Conservation (phyloP, 1,140 invertebrate species). For the Protaetia brevitarsis region DNA sequence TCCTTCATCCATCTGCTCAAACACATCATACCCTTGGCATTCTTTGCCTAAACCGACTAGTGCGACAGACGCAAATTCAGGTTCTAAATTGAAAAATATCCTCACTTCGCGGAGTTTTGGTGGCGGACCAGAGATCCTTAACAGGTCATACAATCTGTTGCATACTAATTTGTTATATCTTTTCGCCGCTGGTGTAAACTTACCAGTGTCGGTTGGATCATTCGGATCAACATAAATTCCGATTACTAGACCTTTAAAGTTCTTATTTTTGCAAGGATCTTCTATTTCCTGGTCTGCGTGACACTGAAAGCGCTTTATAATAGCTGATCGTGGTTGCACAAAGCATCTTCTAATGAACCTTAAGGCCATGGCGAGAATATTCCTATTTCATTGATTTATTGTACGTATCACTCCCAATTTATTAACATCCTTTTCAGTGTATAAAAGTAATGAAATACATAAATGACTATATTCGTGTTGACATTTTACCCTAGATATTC, state of each 20-base stretch:
- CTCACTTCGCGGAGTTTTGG: slow-evolving; percentile 55
- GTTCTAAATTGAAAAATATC: slow-evolving; percentile 62
- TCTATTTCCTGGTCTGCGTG: background rate
- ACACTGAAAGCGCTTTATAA: background rate
- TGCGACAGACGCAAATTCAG: slow-evolving; percentile 60
- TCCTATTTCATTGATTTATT: background rate
- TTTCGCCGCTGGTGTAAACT: slow-evolving; percentile 56
- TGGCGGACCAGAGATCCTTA: slow-evolving; percentile 41
- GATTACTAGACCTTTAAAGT: slow-evolving; percentile 54
- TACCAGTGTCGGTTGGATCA: no score
- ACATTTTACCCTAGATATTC: slow-evolving; percentile 18
- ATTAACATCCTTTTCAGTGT: slow-evolving; percentile 4
- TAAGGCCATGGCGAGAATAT: slow-evolving; percentile 8
- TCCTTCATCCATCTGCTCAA: slow-evolving; percentile 68
- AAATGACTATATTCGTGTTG: slow-evolving; percentile 9
- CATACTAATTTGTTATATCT: slow-evolving; percentile 53
- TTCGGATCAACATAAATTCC: slow-evolving; percentile 54
- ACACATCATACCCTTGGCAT: slow-evolving; percentile 59
- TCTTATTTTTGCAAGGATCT: slow-evolving; percentile 33
- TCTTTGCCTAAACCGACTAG: slow-evolving; percentile 67
- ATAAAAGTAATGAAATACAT: background rate
- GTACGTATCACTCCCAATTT: slow-evolving; percentile 2
- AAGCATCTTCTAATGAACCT: slow-evolving; percentile 14
- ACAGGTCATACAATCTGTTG: slow-evolving; percentile 37
- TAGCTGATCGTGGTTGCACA: background rate